Percentiles rank a stretch among this genome's conserved stretches.
Evolutionary conservation across 2,888 invertebrate species (phyloP).

Genomic region (Polietes domitor): DNA sequence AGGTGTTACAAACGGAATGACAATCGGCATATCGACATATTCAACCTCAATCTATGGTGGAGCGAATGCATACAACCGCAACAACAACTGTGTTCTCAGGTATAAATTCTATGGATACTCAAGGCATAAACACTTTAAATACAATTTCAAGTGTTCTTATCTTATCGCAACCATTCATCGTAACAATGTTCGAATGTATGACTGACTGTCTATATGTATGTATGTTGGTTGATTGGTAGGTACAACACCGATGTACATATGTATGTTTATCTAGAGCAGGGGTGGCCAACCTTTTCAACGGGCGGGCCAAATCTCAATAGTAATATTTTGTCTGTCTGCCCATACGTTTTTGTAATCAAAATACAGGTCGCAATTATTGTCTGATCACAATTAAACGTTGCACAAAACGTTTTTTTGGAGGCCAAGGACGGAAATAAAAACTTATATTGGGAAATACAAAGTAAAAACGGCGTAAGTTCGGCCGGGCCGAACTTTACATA

Average conservation of each 20-base stretch:
- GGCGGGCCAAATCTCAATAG: too few species aligned
- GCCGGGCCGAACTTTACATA: too few species aligned
- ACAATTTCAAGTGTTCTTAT: slow-evolving; percentile 46
- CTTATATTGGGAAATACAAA: too few species aligned
- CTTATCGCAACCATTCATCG: slow-evolving; percentile 31
- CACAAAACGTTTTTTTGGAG: too few species aligned
- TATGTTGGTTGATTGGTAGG: not conserved
- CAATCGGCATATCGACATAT: not conserved
- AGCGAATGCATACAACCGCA: not conserved
- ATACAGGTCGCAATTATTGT: too few species aligned
- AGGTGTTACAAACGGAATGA: not conserved
- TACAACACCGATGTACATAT: not conserved
- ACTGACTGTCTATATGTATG: not conserved
- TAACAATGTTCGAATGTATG: not conserved
- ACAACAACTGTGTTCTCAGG: not conserved
- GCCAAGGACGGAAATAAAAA: too few species aligned
- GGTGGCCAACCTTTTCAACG: too few species aligned
- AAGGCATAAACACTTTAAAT: slow-evolving; percentile 26
- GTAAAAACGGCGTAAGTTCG: too few species aligned
- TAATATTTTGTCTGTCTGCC: too few species aligned
- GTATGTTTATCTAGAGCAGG: not conserved
- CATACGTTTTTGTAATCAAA: too few species aligned
- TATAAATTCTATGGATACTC: slow-evolving; percentile 27
- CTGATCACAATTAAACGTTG: too few species aligned
- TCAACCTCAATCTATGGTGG: too few species aligned